These are phyloP conservation scores for Fulica atra DNA, from an alignment of 2,113 vertebrate species.

Conservation along the genomic window DNA sequence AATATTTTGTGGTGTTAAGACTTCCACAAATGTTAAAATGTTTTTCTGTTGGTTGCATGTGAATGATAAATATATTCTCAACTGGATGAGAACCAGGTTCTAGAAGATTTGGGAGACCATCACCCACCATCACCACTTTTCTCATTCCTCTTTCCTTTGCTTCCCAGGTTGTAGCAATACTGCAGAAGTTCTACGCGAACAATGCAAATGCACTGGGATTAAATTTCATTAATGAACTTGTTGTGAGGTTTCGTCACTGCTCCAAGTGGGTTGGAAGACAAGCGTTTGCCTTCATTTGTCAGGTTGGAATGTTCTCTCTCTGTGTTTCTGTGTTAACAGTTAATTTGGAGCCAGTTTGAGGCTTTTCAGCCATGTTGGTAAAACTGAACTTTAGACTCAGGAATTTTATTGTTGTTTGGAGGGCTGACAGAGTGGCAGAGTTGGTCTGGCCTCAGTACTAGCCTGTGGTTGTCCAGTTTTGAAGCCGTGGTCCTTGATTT, in stretches of 20 bases:
- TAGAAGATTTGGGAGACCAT: background rate
- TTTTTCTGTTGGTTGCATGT: background rate
- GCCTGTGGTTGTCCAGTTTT: background rate
- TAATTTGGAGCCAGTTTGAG: background rate
- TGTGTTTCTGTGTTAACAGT: rapidly evolving
- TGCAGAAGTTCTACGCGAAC: conserved; percentile 73
- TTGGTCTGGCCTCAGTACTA: background rate
- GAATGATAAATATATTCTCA: background rate
- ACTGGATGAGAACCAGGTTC: background rate
- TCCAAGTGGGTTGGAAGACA: conserved; percentile 80
- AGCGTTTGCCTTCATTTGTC: conserved; percentile 81
- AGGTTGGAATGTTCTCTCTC: conserved; percentile 61
- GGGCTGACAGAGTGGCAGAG: background rate
- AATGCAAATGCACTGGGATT: conserved; percentile 64
- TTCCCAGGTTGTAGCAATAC: conserved; percentile 75
- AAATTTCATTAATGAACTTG: conserved; percentile 73
- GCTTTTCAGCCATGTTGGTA: background rate
- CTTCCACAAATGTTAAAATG: background rate
- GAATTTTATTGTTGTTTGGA: background rate
- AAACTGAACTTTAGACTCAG: background rate
- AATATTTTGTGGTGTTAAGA: background rate
- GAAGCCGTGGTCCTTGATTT: background rate
- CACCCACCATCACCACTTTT: background rate
- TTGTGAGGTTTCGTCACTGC: conserved; percentile 70
- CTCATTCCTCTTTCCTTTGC: background rate